Conservation (phyloP, 2,797 vertebrate genomes). For the Loriculus beryllinus region DNA sequence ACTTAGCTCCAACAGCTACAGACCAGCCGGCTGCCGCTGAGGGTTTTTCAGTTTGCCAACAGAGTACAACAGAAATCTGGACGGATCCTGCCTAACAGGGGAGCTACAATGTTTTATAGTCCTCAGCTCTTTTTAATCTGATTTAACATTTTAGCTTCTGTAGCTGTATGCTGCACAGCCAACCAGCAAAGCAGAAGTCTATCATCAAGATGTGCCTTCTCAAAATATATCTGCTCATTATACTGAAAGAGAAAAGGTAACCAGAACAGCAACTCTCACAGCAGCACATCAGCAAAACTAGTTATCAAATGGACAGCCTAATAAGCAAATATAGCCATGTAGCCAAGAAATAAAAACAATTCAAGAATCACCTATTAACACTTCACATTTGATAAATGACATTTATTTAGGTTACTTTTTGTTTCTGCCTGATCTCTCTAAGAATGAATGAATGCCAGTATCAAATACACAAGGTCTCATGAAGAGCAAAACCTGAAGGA, state of each 20-base stretch:
- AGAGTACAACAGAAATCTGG: neutral
- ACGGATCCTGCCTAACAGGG: neutral
- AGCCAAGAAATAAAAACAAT: neutral
- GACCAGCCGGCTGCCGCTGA: neutral
- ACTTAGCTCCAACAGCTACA: constrained; percentile 10
- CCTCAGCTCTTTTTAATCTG: neutral
- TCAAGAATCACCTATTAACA: neutral
- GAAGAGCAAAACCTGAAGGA: neutral
- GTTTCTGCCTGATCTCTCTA: neutral
- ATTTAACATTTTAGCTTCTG: neutral
- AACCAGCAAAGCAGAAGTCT: neutral
- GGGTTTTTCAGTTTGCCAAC: neutral
- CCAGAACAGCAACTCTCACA: neutral
- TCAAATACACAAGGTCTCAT: neutral
- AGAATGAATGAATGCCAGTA: neutral
- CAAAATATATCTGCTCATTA: neutral
- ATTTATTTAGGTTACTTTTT: neutral
- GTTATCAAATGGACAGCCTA: neutral
- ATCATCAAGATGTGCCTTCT: neutral
- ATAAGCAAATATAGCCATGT: neutral
- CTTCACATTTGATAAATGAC: neutral
- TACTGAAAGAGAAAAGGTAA: neutral
- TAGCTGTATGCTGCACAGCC: neutral
- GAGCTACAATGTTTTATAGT: neutral
- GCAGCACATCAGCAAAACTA: neutral